Conservation (phyloP, 2,113 vertebrate genomes). For the Heliornis fulica region DNA sequence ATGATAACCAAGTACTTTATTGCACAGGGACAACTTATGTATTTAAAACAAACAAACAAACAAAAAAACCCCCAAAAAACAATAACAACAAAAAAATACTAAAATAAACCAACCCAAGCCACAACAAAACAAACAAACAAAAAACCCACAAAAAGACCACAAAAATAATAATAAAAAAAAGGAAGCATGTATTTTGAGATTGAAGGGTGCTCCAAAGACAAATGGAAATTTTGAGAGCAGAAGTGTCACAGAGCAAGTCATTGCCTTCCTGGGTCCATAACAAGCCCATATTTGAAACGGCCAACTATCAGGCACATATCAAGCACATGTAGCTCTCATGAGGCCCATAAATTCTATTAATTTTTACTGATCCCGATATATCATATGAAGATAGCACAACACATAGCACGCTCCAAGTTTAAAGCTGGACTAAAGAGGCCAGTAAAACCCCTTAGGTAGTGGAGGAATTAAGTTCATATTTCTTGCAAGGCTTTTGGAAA, state of each 20-base stretch:
- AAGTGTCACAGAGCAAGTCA: background rate
- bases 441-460: background rate
- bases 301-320: background rate
- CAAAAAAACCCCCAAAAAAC: too few relatives aligned
- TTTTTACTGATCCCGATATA: background rate
- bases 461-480: background rate
- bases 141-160: background rate
- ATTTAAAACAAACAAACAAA: background rate
- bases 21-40: background rate
- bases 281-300: background rate
- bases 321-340: background rate
- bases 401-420: background rate
- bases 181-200: background rate
- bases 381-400: background rate
- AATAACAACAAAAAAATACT: too few relatives aligned
- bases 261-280: background rate
- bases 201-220: background rate
- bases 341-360: background rate
- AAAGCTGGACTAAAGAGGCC: background rate
- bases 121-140: too few relatives aligned
- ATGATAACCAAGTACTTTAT: background rate
- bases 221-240: background rate
- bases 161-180: background rate
- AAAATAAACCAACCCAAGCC: too few relatives aligned
- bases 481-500: background rate